These are phyloP conservation scores for Anastrepha obliqua DNA, from an alignment of 1,140 invertebrate species.

Conservation along the genomic window DNA sequence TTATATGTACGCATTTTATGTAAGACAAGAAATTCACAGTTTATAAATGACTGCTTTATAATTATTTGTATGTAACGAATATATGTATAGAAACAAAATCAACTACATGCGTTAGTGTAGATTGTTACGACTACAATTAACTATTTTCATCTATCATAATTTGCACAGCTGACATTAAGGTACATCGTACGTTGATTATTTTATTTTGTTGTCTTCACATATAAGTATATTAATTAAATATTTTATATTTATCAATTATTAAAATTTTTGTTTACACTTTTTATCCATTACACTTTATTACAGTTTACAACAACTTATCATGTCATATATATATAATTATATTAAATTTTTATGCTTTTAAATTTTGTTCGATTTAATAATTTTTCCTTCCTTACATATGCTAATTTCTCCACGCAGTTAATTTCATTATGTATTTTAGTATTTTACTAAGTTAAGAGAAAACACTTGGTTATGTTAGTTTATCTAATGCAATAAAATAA, in stretches of 20 bases:
- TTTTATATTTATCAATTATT: neutral
- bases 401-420: neutral
- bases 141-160: constrained; percentile 41
- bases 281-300: neutral
- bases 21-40: constrained; percentile 45
- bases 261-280: constrained; percentile 18
- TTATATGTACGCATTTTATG: constrained; percentile 44
- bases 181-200: constrained; percentile 46
- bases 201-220: neutral
- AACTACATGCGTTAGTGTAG: neutral
- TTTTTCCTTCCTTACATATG: neutral
- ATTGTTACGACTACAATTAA: constrained; percentile 31
- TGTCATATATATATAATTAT: constrained; percentile 23
- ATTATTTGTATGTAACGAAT: constrained; percentile 41
- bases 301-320: neutral
- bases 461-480: constrained; percentile 13
- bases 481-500: constrained; percentile 30
- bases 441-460: constrained; percentile 6
- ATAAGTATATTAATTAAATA: neutral
- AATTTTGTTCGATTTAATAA: neutral
- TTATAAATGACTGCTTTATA: constrained; percentile 50
- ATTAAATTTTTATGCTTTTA: neutral
- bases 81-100: neutral
- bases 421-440: neutral
- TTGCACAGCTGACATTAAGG: constrained; percentile 49